Conservation (phyloP, 37 sponge, comb jelly and placozoan genomes). For the Cliona cf. orientalis region DNA sequence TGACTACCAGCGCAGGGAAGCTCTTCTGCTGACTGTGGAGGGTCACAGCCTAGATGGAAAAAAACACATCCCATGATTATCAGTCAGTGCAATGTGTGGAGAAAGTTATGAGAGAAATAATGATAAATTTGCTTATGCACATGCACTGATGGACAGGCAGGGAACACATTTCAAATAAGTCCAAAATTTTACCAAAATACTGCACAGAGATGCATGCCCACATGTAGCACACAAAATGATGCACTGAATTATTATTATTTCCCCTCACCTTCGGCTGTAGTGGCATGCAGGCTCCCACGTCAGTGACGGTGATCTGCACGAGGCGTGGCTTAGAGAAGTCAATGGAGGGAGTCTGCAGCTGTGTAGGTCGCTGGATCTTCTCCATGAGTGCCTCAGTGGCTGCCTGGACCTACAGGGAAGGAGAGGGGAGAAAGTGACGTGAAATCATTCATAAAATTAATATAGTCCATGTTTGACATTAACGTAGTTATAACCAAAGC, state of each 20-base stretch:
- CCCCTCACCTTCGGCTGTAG: constrained; percentile 49
- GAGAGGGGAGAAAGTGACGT: neutral
- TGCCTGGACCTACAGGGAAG: constrained; percentile 48
- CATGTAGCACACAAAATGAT: neutral
- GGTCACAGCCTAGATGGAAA: too few species aligned
- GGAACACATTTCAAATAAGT: neutral
- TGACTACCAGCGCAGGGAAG: constrained; percentile 78
- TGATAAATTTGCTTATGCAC: neutral
- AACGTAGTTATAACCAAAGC: neutral
- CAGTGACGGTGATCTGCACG: constrained; percentile 80
- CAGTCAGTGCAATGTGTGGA: too few species aligned
- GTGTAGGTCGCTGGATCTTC: constrained; percentile 42
- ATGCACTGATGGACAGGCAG: neutral
- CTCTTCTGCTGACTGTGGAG: too few species aligned
- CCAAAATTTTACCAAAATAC: neutral
- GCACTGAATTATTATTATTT: too few species aligned
- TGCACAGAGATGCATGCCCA: neutral
- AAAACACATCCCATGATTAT: too few species aligned
- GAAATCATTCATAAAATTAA: neutral
- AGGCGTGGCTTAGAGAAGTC: constrained; percentile 83
- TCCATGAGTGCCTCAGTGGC: constrained; percentile 76
- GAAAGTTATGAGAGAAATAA: neutral
- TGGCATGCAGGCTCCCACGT: constrained; percentile 85
- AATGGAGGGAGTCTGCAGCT: constrained; percentile 50
- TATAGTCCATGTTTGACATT: neutral